Conservation (phyloP, 2,113 vertebrate genomes). For the Semicossyphus pulcher region DNA sequence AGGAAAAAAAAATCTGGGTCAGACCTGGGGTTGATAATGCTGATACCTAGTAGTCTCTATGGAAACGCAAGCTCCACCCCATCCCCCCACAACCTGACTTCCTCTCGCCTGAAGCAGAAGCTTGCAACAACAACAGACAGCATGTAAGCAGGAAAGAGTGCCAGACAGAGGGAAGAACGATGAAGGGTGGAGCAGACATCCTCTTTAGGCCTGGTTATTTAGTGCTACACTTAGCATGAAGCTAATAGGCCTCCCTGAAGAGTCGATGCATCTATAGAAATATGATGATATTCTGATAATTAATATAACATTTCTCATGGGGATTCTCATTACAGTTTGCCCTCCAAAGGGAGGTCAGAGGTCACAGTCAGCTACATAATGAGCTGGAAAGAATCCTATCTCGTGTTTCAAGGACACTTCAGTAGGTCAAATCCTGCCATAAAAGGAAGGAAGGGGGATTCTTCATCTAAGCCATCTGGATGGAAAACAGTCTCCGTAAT, state of each 20-base stretch:
- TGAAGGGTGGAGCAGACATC: not conserved
- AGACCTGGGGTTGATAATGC: conserved; percentile 71
- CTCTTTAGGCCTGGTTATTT: conserved; percentile 1
- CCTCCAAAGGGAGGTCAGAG: conserved; percentile 41
- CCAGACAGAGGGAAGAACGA: conserved; percentile 23
- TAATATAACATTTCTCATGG: not conserved
- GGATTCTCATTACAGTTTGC: conserved; percentile 8
- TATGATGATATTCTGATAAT: not conserved
- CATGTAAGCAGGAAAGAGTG: not conserved
- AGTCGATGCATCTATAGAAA: not conserved
- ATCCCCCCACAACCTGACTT: conserved; percentile 62
- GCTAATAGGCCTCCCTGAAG: not conserved
- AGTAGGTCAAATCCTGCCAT: conserved; percentile 35
- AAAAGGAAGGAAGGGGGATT: not conserved
- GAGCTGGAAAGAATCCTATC: conserved; percentile 16
- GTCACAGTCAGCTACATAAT: conserved; percentile 37
- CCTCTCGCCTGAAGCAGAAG: conserved; percentile 68
- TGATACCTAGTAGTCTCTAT: conserved; percentile 75
- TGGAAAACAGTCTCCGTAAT: not conserved
- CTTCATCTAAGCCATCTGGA: conserved; percentile 26
- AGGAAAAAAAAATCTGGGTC: conserved; percentile 75
- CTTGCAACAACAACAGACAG: conserved; percentile 46
- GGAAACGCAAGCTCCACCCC: conserved; percentile 71
- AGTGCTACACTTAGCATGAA: not conserved
- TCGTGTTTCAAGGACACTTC: conserved; percentile 51